Conservation (phyloP, 2,888 invertebrate species). For the Anorthoa munda region DNA sequence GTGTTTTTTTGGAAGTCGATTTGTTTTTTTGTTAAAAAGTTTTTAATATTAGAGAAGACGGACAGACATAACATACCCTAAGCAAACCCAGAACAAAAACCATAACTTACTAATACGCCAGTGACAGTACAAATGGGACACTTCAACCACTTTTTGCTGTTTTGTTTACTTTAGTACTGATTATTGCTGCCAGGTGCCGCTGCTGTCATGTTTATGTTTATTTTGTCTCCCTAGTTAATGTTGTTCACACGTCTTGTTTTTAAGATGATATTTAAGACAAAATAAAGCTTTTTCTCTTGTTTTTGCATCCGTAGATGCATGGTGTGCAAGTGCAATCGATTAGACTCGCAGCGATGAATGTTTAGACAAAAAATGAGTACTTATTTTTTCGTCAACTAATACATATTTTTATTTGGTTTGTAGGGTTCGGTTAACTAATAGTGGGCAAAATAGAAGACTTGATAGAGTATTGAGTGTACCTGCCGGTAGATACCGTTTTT, state of each 20-base stretch:
- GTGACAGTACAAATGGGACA: neutral
- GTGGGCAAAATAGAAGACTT: too few relatives aligned
- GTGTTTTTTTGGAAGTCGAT: too few relatives aligned
- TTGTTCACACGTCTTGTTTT: constrained; percentile 6
- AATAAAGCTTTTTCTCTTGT: neutral
- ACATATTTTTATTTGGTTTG: too few relatives aligned
- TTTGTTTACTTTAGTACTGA: constrained; percentile 6
- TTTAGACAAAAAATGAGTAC: too few relatives aligned
- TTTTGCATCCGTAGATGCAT: too few relatives aligned
- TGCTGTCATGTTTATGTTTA: constrained; percentile 16
- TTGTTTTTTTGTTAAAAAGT: neutral
- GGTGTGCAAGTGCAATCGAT: too few relatives aligned
- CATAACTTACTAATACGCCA: neutral
- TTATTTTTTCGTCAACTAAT: too few relatives aligned
- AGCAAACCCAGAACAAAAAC: neutral
- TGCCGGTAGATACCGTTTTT: too few relatives aligned
- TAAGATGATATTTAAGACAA: neutral
- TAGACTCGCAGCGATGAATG: too few relatives aligned
- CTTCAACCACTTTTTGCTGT: neutral
- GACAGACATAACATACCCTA: neutral
- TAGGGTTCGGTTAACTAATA: too few relatives aligned
- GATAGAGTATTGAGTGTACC: too few relatives aligned
- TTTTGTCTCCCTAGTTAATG: constrained; percentile 7
- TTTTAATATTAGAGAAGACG: neutral
- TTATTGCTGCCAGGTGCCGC: constrained; percentile 20